Percentiles rank a stretch among this genome's conserved stretches.
Conservation (phyloP, 2,888 invertebrate species). For the Noctua comes region DNA sequence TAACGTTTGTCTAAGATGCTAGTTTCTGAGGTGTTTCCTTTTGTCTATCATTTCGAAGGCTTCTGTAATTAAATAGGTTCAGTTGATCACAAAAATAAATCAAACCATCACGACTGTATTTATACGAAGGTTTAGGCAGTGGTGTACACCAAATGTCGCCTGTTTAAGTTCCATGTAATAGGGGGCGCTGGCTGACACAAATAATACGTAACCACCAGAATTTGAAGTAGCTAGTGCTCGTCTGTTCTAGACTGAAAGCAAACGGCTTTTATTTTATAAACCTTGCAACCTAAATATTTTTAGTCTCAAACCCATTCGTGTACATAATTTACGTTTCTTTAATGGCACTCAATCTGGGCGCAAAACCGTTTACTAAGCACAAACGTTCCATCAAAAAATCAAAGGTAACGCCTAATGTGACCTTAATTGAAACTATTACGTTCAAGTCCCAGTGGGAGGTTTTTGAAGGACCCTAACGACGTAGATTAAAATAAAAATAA, state of each 20-base stretch:
- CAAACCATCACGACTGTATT: neutral
- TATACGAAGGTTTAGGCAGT: neutral
- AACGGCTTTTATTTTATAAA: neutral
- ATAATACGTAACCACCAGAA: neutral
- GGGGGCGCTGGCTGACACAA: neutral
- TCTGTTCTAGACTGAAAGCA: neutral
- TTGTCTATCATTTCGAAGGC: slow-evolving; percentile 21
- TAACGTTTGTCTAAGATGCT: slow-evolving; percentile 51
- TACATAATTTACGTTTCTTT: slow-evolving; percentile 35
- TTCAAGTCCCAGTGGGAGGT: slow-evolving; percentile 21
- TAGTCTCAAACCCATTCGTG: slow-evolving; percentile 17
- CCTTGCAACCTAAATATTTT: neutral
- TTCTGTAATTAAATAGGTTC: slow-evolving; percentile 7
- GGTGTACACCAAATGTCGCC: neutral
- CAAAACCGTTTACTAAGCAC: slow-evolving; percentile 31
- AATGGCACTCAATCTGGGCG: slow-evolving; percentile 2
- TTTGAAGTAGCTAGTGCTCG: neutral
- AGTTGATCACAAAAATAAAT: neutral
- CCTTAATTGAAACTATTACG: slow-evolving; percentile 36
- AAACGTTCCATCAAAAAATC: slow-evolving; percentile 42
- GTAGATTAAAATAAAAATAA: slow-evolving; percentile 53
- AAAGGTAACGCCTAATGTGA: slow-evolving; percentile 43
- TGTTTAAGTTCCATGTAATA: neutral
- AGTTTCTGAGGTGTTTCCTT: slow-evolving; percentile 36
- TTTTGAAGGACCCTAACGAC: slow-evolving; percentile 24